Percentiles rank a stretch among this genome's conserved stretches.
These are phyloP conservation scores for Alligator mississippiensis DNA, from an alignment of 2,113 vertebrate species.

Conservation along the genomic window DNA sequence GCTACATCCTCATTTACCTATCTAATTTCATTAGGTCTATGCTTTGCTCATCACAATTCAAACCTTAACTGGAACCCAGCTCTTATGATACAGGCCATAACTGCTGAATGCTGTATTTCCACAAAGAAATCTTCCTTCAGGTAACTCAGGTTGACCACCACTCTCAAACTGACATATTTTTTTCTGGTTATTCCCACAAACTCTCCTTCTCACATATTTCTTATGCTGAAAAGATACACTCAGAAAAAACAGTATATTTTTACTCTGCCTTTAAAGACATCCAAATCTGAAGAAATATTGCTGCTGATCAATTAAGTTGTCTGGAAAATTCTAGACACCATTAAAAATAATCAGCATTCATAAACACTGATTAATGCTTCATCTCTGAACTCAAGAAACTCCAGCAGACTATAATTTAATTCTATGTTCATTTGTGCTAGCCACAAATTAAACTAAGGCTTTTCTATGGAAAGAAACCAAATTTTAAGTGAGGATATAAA, in stretches of 20 bases:
- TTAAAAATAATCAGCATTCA: not conserved
- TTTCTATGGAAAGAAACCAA: constrained; percentile 8
- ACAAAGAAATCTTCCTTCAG: not conserved
- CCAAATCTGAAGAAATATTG: not conserved
- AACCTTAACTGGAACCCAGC: not conserved
- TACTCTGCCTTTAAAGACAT: not conserved
- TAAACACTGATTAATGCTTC: not conserved
- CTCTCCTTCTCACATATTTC: not conserved
- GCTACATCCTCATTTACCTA: not conserved
- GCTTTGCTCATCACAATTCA: constrained; percentile 9
- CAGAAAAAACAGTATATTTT: not conserved
- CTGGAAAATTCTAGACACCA: constrained; percentile 9
- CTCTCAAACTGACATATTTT: not conserved
- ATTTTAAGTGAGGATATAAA: constrained; percentile 11
- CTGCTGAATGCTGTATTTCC: not conserved
- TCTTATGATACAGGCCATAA: not conserved
- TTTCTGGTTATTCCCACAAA: not conserved
- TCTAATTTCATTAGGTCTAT: not conserved
- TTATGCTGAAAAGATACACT: not conserved
- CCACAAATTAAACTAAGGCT: constrained; percentile 20
- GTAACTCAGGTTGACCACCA: not conserved
- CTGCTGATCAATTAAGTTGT: not conserved
- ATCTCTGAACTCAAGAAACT: not conserved
- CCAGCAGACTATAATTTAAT: constrained; percentile 13
- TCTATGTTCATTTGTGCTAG: not conserved